These are phyloP conservation scores for Tridacna crocea DNA, from an alignment of 2,888 invertebrate species.

Conservation along the genomic window DNA sequence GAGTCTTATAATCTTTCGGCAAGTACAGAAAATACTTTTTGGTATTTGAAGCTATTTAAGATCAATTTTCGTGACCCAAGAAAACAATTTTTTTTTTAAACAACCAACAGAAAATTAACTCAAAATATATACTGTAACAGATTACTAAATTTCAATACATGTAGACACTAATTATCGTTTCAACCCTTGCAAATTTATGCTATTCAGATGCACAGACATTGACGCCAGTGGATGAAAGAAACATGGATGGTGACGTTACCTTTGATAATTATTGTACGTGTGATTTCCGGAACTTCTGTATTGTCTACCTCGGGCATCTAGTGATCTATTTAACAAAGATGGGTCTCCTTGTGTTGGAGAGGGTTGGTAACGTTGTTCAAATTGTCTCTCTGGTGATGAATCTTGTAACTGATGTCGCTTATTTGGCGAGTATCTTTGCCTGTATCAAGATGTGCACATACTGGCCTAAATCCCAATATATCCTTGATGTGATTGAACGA, in stretches of 20 bases:
- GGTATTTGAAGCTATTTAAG: too few relatives aligned
- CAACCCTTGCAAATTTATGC: too few relatives aligned
- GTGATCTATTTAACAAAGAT: neutral
- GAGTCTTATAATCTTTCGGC: too few relatives aligned
- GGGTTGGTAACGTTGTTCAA: neutral
- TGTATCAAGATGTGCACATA: constrained; percentile 1
- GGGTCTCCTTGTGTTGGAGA: neutral
- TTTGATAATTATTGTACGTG: neutral
- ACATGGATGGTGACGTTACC: neutral
- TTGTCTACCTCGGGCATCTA: neutral
- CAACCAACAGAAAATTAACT: too few relatives aligned
- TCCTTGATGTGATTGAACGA: too few relatives aligned
- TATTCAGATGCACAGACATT: neutral
- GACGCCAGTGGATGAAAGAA: neutral
- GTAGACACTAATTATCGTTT: too few relatives aligned
- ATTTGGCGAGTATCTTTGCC: constrained; percentile 17
- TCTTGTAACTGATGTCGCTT: neutral
- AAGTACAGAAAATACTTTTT: too few relatives aligned
- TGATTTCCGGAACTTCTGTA: constrained; percentile 1
- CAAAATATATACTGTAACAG: too few relatives aligned
- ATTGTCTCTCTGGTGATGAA: neutral
- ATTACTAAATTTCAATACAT: too few relatives aligned
- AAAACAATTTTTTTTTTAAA: too few relatives aligned
- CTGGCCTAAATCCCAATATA: neutral
- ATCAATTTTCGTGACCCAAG: too few relatives aligned